A percentile compares a stretch with the other conserved stretches of the same genome.
Evolutionary conservation across 2,113 vertebrate species (phyloP).

Genomic region (Porphyrio hochstetteri): DNA sequence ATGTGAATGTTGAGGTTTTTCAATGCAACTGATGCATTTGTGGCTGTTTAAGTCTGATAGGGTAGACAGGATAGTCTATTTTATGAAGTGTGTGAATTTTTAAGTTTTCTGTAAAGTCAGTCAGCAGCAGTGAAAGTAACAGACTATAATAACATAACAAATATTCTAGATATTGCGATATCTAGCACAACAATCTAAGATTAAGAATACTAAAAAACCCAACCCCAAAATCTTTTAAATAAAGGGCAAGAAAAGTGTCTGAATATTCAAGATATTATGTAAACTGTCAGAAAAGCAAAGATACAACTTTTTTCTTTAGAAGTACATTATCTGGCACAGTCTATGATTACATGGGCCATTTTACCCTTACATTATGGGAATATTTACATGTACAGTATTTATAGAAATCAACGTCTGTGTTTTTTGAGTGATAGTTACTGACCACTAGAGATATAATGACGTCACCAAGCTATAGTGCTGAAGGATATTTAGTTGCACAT

Average conservation of each 20-base stretch:
- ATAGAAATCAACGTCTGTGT: neutral
- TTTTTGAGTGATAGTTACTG: neutral
- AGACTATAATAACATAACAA: neutral
- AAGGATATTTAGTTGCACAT: neutral
- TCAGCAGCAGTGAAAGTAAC: neutral
- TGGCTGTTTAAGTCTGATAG: neutral
- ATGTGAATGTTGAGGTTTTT: rapidly evolving
- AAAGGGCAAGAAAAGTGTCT: neutral
- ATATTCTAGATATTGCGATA: neutral
- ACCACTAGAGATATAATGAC: neutral
- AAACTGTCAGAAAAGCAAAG: neutral
- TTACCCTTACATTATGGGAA: neutral
- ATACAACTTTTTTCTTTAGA: neutral
- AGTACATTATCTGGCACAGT: neutral
- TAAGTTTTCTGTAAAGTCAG: neutral
- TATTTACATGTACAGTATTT: neutral
- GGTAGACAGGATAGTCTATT: neutral
- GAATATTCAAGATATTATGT: neutral
- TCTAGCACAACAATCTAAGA: neutral
- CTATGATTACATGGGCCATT: neutral
- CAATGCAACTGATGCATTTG: neutral
- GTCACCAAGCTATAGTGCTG: neutral
- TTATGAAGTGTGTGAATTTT: neutral
- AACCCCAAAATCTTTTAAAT: neutral
- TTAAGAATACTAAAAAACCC: neutral